Percentiles rank a stretch among this genome's conserved stretches.
These are phyloP conservation scores for Arbacia lixula DNA, from an alignment of 53 echinoderm and acorn worm species.

Conservation along the genomic window DNA sequence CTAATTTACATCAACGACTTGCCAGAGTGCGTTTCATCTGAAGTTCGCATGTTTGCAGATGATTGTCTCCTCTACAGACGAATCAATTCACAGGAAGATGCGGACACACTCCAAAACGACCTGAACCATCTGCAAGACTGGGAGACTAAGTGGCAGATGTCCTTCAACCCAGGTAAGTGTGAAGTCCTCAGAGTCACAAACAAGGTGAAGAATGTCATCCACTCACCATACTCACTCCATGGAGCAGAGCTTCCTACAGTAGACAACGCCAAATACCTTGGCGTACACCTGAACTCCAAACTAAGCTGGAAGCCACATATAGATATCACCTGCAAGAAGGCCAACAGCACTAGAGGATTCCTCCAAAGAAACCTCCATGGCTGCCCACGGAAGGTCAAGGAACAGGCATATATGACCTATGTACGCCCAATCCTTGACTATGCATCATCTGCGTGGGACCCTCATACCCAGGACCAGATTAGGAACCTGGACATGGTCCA, in stretches of 20 bases:
- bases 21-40: not conserved
- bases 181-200: conserved; percentile 40
- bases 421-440: conserved; percentile 53
- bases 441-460: conserved; percentile 55
- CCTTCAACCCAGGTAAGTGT: conserved; percentile 15
- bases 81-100: not conserved
- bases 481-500: conserved; percentile 45
- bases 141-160: not conserved
- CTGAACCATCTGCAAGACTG: conserved; percentile 11
- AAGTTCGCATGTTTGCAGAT: conserved; percentile 23
- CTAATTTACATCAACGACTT: not conserved
- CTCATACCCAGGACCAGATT: conserved; percentile 38
- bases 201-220: conserved; percentile 39
- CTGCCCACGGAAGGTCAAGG: conserved; percentile 39
- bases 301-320: conserved; percentile 55
- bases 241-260: conserved; percentile 1
- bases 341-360: conserved; percentile 53
- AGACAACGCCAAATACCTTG: conserved; percentile 39
- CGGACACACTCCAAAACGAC: conserved; percentile 11
- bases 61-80: conserved; percentile 10
- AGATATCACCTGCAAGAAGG: conserved; percentile 51
- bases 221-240: not conserved
- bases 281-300: conserved; percentile 56
- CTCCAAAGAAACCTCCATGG: conserved; percentile 48
- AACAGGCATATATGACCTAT: conserved; percentile 56